Percentiles rank a stretch among this genome's conserved stretches.
Conservation (phyloP, 2,888 invertebrate genomes). For the Melanotus villosus region DNA sequence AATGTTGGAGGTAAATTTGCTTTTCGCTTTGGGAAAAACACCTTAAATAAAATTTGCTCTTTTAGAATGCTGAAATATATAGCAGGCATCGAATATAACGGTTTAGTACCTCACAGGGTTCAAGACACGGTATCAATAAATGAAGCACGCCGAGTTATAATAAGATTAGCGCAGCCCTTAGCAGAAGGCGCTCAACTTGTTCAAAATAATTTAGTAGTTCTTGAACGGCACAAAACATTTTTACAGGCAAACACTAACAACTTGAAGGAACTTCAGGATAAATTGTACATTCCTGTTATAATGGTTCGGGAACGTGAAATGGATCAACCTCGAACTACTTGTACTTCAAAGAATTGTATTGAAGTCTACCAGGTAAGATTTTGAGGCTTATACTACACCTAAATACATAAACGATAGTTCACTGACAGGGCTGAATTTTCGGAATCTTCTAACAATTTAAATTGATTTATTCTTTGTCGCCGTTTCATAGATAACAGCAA, state of each 20-base stretch:
- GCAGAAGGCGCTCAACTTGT: conserved; percentile 60
- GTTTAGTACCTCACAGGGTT: conserved; percentile 57
- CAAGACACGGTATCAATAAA: conserved; percentile 57
- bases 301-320: conserved; percentile 53
- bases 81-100: conserved; percentile 49
- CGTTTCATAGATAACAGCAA: no score
- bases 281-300: conserved; percentile 58
- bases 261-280: conserved; percentile 54
- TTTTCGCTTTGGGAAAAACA: not conserved
- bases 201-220: conserved; percentile 56
- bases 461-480: no score
- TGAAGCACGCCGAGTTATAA: conserved; percentile 58
- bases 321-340: conserved; percentile 58
- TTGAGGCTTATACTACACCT: no score
- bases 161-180: conserved; percentile 58
- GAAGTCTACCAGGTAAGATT: conserved; percentile 6
- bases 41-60: conserved; percentile 25
- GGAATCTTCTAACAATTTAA: no score
- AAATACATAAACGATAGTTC: no score
- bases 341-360: conserved; percentile 52
- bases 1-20: conserved; percentile 13
- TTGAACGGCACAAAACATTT: conserved; percentile 53
- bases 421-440: no score
- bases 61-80: conserved; percentile 59
- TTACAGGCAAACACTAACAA: conserved; percentile 52